Conservation (phyloP, 2,888 invertebrate species). For the Sphaerophoria taeniata region DNA sequence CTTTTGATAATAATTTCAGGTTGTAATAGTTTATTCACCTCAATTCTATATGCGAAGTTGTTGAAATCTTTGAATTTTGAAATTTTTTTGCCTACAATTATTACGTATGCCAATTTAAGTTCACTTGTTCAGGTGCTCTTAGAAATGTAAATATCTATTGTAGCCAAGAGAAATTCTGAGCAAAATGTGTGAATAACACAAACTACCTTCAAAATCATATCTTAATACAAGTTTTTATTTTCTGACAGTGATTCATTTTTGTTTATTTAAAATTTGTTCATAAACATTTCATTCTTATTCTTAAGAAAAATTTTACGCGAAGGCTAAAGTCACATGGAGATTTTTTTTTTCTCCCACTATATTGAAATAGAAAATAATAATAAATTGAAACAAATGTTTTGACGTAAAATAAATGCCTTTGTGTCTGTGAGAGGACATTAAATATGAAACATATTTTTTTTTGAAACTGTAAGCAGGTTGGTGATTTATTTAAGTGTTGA, state of each 20-base stretch:
- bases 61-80: neutral
- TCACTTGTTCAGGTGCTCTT: neutral
- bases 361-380: neutral
- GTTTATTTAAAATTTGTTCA: constrained; percentile 3
- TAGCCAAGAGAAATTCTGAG: neutral
- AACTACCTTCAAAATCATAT: neutral
- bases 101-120: neutral
- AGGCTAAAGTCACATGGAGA: constrained; percentile 11
- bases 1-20: neutral
- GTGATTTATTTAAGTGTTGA: constrained; percentile 2
- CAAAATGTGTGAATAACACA: neutral
- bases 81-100: neutral
- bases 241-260: constrained; percentile 18
- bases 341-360: constrained; percentile 1
- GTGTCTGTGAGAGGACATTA: neutral
- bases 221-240: neutral
- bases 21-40: constrained; percentile 2
- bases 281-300: neutral
- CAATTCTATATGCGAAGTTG: too few relatives aligned
- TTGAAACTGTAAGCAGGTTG: neutral
- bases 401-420: neutral
- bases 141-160: neutral
- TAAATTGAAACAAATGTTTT: neutral
- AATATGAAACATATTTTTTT: constrained; percentile 2
- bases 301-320: neutral